Base-by-base conservation (phyloP, 2,888 invertebrate species). In the Clistopyga incitator region DNA sequence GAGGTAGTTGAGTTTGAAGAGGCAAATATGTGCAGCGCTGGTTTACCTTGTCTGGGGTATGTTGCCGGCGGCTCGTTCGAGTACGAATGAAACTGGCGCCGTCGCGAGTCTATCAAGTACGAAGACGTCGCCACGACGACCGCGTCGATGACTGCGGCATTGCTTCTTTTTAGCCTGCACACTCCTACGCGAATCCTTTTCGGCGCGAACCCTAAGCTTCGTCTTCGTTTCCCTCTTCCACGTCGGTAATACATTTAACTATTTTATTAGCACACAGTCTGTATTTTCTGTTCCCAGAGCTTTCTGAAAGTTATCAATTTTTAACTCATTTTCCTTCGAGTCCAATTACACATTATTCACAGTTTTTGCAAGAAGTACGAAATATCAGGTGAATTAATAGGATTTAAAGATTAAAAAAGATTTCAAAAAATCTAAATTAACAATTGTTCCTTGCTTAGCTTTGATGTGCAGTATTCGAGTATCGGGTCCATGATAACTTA, bases 41-140 rank as follows among this genome's bases (percentile, higher is more conserved):
- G 45, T 71, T 75, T 75, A 64, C 68, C 68, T 70, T 74, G 50
- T 50, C 47, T 29, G 50, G 52, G 25, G 72, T 56, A 38, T 52
- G 71, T 71, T n/a, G 77, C 70, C 77, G 45, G 68, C 29, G 38
- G 20, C 71, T 6, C 25, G 18, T 47, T 75, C 64, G 64, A 61
- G 75, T 61, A 64, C 64, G 71, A 65, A 77, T 81, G 78, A 42
- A 34, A 75, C 71, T 75, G 50, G 38, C 64, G 42, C 64, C 52
- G 70, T 54, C 64, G 18, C 38, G 65, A 75, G 70, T 81, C 65
- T 42, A 68, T 75, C 78, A 45, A 75, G 84, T 71, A 65, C 29
- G 65, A 78, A 71, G 71, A 75, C 81, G 84, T 84, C 75, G 65
- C 70, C 78, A 84, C 84, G 84, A 84, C 84, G 71, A 80, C 83